Evolutionary conservation across 2,797 vertebrate genomes (phyloP), one percentile per base, ranked within the genome.

Genomic region (Falco naumanni): DNA sequence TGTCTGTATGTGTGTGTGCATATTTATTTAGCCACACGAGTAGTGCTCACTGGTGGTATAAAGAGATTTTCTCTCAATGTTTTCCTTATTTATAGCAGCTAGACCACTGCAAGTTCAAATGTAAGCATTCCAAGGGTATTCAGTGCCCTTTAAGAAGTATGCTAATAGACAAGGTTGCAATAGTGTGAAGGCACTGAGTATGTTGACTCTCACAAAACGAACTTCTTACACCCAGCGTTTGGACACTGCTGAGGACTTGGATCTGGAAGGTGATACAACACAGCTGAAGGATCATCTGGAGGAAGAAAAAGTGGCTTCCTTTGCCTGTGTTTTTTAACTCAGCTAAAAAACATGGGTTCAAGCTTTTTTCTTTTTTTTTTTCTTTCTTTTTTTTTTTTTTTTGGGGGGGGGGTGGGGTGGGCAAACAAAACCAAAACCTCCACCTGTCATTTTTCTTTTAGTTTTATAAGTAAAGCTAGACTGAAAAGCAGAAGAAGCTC

Each of bases 151-250:
- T 47, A 19, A 51, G 61, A 71, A 16, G 6, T 13, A 41, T 7
- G 9, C 0, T 2, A 16, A 43, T 12, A 37, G 21, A 6, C 4
- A 9, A 1, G 5, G 14, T 12, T 43, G 54, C 22, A 45, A 50
- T 47, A 45, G 13, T 8, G 11, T 33, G n/a, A 37, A 17, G 41
- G 15, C 18, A 69, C 47, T 53, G 33, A 34, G 10, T 19, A 6
- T 2, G 10, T 3, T 33, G 22, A 28, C 18, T 45, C 16, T 48
- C 19, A 28, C 0, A 1, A 22, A 28, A 54, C 1, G 3, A 69
- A 34, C 18, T 9, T 41, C 19, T 10, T 21, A 17, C 2, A 57
- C 1, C 4, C 15, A 11, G 5, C 10, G 28, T 45, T 13, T n/a
- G 53, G 43, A 28, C 5, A 7, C 6, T 11, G 2, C 16, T 11